Percentiles rank a stretch among this genome's conserved stretches.
These are phyloP conservation scores for Eledona agricola DNA, from an alignment of 2,888 invertebrate genomes.

Conservation along the genomic window DNA sequence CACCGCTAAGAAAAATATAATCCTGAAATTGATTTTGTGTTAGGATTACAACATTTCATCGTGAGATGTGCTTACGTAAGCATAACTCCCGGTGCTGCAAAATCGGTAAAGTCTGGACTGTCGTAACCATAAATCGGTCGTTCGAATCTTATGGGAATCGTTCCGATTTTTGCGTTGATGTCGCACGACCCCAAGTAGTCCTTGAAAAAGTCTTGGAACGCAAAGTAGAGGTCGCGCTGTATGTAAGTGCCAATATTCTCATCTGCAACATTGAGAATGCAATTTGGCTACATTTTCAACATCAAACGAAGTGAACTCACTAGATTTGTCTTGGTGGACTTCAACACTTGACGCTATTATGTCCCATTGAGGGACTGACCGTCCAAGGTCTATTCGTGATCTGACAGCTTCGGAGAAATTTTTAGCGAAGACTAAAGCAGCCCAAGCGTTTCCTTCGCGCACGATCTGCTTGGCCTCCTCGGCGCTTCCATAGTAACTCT, in stretches of 20 bases:
- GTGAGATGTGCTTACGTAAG: conserved; percentile 71
- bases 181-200: conserved; percentile 71
- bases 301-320: conserved; percentile 64
- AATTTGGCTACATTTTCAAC: not conserved
- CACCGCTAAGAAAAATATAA: conserved; percentile 93
- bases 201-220: conserved; percentile 77
- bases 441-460: conserved; percentile 77
- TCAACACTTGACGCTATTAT: conserved; percentile 72
- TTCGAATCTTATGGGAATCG: conserved; percentile 71
- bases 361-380: conserved; percentile 66
- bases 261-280: conserved; percentile 67
- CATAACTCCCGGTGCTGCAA: conserved; percentile 93
- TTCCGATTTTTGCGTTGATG: conserved; percentile 70
- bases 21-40: conserved; percentile 71
- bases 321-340: conserved; percentile 84
- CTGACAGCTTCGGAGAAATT: conserved; percentile 80
- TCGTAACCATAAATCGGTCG: conserved; percentile 78
- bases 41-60: not conserved
- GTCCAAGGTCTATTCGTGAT: conserved; percentile 64
- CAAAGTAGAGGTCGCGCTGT: conserved; percentile 74
- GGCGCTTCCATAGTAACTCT: conserved; percentile 53
- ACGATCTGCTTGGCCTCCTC: conserved; percentile 72
- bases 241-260: conserved; percentile 88
- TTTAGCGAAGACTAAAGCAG: conserved; percentile 74
- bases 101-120: conserved; percentile 89